These are phyloP conservation scores for Habropoda laboriosa DNA, from an alignment of 1,140 invertebrate genomes.

Conservation along the genomic window DNA sequence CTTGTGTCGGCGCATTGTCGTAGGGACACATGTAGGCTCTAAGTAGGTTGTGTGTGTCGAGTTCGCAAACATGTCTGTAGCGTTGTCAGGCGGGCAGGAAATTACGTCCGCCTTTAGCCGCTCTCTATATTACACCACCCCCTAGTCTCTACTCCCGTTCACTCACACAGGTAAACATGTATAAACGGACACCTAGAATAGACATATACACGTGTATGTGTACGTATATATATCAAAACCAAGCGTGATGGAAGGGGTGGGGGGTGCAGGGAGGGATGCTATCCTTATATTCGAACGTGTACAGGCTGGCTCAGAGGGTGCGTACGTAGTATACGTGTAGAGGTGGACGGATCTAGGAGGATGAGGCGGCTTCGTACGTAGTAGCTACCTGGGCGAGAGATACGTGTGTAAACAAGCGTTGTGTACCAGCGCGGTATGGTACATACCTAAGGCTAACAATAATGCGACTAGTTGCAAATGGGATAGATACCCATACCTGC, in stretches of 20 bases:
- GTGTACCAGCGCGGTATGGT: constrained; percentile 63
- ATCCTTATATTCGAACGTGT: constrained; percentile 35
- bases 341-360: constrained; percentile 49
- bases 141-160: constrained; percentile 49
- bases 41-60: constrained; percentile 72
- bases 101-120: constrained; percentile 82
- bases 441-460: constrained; percentile 69
- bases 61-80: constrained; percentile 79
- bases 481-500: constrained; percentile 67
- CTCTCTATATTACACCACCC: constrained; percentile 79
- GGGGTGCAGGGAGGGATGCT: no score
- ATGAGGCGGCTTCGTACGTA: constrained; percentile 59
- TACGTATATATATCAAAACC: no score
- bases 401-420: constrained; percentile 65
- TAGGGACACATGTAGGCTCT: constrained; percentile 70
- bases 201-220: background rate
- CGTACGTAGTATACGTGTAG: constrained; percentile 9
- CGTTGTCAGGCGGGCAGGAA: constrained; percentile 82
- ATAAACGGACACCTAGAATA: background rate
- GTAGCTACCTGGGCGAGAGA: constrained; percentile 59
- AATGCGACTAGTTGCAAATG: constrained; percentile 70
- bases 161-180: constrained; percentile 4
- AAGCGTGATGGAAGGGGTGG: no score
- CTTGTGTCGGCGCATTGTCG: constrained; percentile 71
- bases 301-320: background rate